These are phyloP conservation scores for Anolis apletophallus DNA, from an alignment of 2,797 vertebrate genomes.

Conservation along the genomic window DNA sequence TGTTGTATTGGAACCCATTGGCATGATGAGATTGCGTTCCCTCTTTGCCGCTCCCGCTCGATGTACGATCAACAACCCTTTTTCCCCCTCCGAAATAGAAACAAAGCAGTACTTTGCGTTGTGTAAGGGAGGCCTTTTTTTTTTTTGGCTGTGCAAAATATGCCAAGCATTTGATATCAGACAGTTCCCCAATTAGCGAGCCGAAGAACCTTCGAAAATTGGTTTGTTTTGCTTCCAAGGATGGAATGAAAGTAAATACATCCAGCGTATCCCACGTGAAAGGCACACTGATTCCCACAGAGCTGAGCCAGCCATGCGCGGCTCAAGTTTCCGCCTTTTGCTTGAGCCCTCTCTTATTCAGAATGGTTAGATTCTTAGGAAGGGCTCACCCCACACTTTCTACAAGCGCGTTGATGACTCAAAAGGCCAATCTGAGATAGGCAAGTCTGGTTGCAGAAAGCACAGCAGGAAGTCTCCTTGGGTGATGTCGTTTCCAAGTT, in stretches of 20 bases:
- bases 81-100: constrained; percentile 56
- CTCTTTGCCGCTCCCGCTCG: neutral
- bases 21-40: neutral
- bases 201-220: constrained; percentile 61
- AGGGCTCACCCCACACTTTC: too few relatives aligned
- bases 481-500: too few relatives aligned
- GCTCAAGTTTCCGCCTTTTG: constrained; percentile 39
- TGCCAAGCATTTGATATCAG: constrained; percentile 70
- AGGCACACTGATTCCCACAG: constrained; percentile 27
- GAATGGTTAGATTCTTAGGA: too few relatives aligned
- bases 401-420: too few relatives aligned
- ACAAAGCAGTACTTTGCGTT: constrained; percentile 49
- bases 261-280: constrained; percentile 50
- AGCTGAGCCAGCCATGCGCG: neutral
- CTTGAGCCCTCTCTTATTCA: neutral
- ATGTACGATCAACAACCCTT: neutral
- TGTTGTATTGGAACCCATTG: constrained; percentile 49
- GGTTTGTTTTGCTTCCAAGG: constrained; percentile 57
- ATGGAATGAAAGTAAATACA: constrained; percentile 58
- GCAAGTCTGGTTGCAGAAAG: too few relatives aligned
- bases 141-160: constrained; percentile 73
- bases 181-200: constrained; percentile 54
- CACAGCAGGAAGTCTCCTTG: too few relatives aligned
- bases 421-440: too few relatives aligned
- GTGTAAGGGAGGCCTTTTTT: constrained; percentile 71